Evolutionary conservation across 2,888 invertebrate species (phyloP), one percentile per base, ranked within the genome.

Genomic region (Galerucella nymphaeae): DNA sequence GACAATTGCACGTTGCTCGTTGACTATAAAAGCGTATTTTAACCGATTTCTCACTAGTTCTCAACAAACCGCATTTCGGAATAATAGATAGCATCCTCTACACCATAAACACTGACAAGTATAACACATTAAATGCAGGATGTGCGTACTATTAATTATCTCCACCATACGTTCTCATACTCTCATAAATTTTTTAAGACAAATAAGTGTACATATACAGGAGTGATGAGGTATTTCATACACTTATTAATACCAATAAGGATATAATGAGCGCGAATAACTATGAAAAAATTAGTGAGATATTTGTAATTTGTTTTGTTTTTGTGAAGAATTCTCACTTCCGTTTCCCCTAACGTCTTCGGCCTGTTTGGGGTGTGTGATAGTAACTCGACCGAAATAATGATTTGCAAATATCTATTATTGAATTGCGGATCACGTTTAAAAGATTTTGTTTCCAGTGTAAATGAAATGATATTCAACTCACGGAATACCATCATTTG

Each of bases 401-500:
- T 79, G 76, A 75, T 76, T 76, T 75, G 76, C 74, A 78, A 79
- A 83, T 83, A 82, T 81, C 78, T 77, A 76, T 78, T 78, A 82
- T 84, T 82, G 79, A 78, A 79, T 82, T 82, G 78, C 83, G 66
- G 77, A 77, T 80, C 83, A 83, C 83, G 83, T 83, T 80, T 78
- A 78, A 76, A 76, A 83, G 81, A 83, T 84, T 84, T 84, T 83
- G 82, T 84, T 84, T 82, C 79, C 79, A 80, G 78, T 77, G 81
- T 78, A 80, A 80, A 79, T 76, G 78, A 76, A 78, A 76, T 79
- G 78, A 83, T 83, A 83, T 83, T 77, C 75, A 76, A 79, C 83
- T 83, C 83, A 69, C 69, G 69, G 83, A 77, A 80, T 77, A 74
- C 73, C 78, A 78, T 79, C 81, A 81, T 80, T 82, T 80, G 80